Conservation (phyloP, 2,113 vertebrate species). For the Helogale parvula region DNA sequence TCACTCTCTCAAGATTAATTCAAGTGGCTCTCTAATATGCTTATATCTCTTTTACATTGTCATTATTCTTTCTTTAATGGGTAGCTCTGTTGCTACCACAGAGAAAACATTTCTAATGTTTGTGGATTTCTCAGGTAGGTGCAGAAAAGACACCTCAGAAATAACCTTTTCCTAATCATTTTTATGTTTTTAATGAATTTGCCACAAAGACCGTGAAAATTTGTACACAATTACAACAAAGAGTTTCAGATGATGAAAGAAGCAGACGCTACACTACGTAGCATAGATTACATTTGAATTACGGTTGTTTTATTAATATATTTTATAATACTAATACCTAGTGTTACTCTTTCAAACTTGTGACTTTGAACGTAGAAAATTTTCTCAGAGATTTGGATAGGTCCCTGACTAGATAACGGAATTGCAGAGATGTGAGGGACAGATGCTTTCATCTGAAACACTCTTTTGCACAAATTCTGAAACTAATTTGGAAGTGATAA, state of each 20-base stretch:
- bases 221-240: slow-evolving; percentile 70
- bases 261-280: background rate
- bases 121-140: background rate
- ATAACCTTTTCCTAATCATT: slow-evolving; percentile 33
- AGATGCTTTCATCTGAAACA: slow-evolving; percentile 86
- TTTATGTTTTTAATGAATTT: slow-evolving; percentile 25
- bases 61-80: background rate
- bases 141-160: slow-evolving; percentile 31
- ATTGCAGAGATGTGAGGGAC: slow-evolving; percentile 79
- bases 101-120: background rate
- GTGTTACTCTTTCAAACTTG: slow-evolving; percentile 69
- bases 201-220: slow-evolving; percentile 45
- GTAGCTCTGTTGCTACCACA: background rate
- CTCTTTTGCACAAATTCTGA: slow-evolving; percentile 85
- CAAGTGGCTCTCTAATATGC: background rate
- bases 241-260: slow-evolving; percentile 52
- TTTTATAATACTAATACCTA: slow-evolving; percentile 68
- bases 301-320: slow-evolving; percentile 66
- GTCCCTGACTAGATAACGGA: slow-evolving; percentile 78
- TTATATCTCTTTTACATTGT: background rate
- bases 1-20: background rate
- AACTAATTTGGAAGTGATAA: slow-evolving; percentile 91
- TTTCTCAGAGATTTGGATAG: slow-evolving; percentile 71
- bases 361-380: slow-evolving; percentile 69
- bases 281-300: slow-evolving; percentile 59